Conservation (phyloP, 2,113 vertebrate genomes). For the Centropus unirufus region DNA sequence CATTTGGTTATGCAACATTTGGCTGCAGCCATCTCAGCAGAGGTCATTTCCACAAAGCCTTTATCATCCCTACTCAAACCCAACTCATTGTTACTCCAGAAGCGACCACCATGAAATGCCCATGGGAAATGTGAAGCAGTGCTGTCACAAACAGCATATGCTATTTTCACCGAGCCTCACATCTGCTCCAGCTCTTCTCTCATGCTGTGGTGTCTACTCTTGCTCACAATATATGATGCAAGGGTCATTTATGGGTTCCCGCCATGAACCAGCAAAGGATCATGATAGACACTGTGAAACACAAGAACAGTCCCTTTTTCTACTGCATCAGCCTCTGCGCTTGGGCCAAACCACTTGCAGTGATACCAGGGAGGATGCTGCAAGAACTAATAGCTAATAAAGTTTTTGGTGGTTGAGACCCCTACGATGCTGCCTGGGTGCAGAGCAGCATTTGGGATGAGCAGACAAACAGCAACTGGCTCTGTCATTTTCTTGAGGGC, state of each 20-base stretch:
- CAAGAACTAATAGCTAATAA: background rate
- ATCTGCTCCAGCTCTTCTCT: background rate
- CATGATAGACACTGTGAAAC: background rate
- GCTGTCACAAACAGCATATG: background rate
- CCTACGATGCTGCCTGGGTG: background rate
- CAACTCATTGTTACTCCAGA: background rate
- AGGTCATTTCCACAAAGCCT: background rate
- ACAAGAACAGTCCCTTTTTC: background rate
- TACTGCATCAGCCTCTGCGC: background rate
- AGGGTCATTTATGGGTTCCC: background rate
- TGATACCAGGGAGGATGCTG: background rate
- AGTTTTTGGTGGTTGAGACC: background rate
- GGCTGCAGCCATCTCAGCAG: background rate
- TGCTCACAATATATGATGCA: background rate
- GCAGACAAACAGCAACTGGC: background rate
- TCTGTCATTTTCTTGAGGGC: background rate
- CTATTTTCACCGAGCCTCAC: background rate
- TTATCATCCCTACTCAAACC: background rate
- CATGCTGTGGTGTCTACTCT: fast-evolving
- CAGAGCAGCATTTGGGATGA: background rate
- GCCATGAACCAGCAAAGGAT: background rate
- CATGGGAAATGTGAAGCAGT: background rate
- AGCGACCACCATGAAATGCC: background rate
- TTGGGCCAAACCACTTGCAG: background rate
- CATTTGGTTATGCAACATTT: background rate